Percentiles rank a stretch among this genome's conserved stretches.
These are phyloP conservation scores for Tympanoctomys barrerae DNA, from an alignment of 2,797 vertebrate species.

Conservation along the genomic window DNA sequence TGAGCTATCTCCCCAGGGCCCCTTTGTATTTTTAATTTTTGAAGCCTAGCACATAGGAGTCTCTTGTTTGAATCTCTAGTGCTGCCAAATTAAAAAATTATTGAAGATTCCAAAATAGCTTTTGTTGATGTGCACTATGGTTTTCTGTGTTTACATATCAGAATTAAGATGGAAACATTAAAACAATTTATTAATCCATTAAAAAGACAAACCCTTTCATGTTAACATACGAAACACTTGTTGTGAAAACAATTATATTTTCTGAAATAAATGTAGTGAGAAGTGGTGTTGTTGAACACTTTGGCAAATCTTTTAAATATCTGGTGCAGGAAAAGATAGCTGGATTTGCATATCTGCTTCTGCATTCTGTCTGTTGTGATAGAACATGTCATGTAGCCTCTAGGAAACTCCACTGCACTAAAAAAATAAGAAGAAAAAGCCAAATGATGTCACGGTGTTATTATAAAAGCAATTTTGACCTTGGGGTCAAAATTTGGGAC, in stretches of 20 bases:
- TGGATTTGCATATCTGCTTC: not conserved
- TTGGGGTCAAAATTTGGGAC: too few species aligned
- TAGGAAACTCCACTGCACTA: not conserved
- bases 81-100: not conserved
- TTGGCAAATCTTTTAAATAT: slow-evolving; percentile 28
- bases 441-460: not conserved
- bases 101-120: too few species aligned
- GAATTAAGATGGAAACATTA: not conserved
- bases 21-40: not conserved
- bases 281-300: not conserved
- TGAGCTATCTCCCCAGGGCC: too few species aligned
- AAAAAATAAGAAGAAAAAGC: not conserved
- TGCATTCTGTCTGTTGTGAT: not conserved
- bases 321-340: not conserved
- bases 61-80: not conserved
- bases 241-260: not conserved
- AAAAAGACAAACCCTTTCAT: not conserved
- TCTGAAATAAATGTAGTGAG: slow-evolving; percentile 29
- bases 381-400: not conserved
- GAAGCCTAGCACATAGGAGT: not conserved
- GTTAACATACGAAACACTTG: not conserved
- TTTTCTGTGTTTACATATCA: not conserved
- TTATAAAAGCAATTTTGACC: not conserved
- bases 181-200: not conserved
- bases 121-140: not conserved